Conservation (phyloP, 1,140 invertebrate genomes). For the Archivesica marissinica region DNA sequence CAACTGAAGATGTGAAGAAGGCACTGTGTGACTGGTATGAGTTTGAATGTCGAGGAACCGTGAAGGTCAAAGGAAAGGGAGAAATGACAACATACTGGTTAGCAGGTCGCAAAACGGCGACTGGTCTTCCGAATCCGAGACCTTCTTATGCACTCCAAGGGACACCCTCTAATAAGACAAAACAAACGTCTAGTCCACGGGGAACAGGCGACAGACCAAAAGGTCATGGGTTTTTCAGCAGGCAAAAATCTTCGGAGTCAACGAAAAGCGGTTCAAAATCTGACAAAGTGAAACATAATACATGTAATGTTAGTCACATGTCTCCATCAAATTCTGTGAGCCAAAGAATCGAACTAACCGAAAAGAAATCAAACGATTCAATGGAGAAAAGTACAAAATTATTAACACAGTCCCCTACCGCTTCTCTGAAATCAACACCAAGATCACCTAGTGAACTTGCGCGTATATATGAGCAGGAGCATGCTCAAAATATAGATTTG, state of each 20-base stretch:
- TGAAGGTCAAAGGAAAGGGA: conserved; percentile 97
- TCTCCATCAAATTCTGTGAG: neutral
- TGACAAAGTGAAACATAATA: conserved; percentile 5
- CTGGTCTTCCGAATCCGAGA: conserved; percentile 14
- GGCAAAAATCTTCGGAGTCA: conserved; percentile 9
- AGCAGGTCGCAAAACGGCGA: conserved; percentile 54
- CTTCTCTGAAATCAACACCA: conserved; percentile 33
- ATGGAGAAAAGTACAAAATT: neutral
- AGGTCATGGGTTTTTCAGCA: neutral
- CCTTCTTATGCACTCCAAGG: neutral
- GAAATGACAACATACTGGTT: conserved; percentile 96
- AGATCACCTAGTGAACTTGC: conserved; percentile 39
- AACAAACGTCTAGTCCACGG: neutral
- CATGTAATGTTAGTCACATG: conserved; percentile 2
- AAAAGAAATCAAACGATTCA: neutral
- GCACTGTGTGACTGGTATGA: conserved; percentile 88
- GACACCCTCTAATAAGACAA: neutral
- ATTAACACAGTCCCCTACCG: conserved; percentile 21
- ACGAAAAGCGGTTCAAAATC: conserved; percentile 13
- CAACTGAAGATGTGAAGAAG: conserved; percentile 81
- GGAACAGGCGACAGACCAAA: neutral
- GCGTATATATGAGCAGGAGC: conserved; percentile 37
- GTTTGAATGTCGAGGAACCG: conserved; percentile 93
- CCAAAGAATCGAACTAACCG: neutral
- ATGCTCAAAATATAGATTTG: conserved; percentile 55